These are phyloP conservation scores for Drosophila flavopinicola DNA, from an alignment of 2,888 invertebrate genomes.

Conservation along the genomic window DNA sequence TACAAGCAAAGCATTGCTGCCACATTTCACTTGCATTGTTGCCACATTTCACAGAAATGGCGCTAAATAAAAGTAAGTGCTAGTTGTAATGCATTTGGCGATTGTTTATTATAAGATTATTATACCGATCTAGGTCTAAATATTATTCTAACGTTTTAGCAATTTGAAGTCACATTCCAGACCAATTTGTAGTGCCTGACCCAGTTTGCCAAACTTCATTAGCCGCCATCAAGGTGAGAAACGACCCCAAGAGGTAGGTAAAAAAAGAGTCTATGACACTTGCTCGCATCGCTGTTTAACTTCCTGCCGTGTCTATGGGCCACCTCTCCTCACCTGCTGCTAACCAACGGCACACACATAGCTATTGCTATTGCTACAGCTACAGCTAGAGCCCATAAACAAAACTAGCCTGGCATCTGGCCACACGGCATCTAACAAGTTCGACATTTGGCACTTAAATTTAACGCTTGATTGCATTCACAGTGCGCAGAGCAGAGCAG, in stretches of 20 bases:
- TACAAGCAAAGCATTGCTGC: background rate
- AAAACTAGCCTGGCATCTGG: slow-evolving; percentile 58
- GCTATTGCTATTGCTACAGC: background rate
- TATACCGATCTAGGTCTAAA: no score
- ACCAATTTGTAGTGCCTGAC: no score
- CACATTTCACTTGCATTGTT: slow-evolving; percentile 2
- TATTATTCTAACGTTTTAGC: background rate
- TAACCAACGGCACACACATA: slow-evolving; percentile 27
- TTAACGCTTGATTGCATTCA: slow-evolving; percentile 79
- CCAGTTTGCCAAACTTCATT: slow-evolving; percentile 30
- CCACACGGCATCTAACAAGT: slow-evolving; percentile 69
- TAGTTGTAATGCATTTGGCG: no score
- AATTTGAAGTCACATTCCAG: background rate
- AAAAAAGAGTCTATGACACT: slow-evolving; percentile 41
- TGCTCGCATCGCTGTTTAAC: slow-evolving; percentile 39
- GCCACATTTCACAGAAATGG: slow-evolving; percentile 1
- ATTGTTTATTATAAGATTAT: no score
- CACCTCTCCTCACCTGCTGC: slow-evolving; percentile 9
- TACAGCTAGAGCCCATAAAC: slow-evolving; percentile 23
- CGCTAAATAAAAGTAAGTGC: no score
- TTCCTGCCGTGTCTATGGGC: slow-evolving; percentile 33
- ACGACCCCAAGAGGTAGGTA: slow-evolving; percentile 1
- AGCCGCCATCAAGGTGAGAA: slow-evolving; percentile 11
- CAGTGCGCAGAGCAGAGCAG: slow-evolving; percentile 41
- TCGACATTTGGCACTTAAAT: slow-evolving; percentile 80